A percentile compares a stretch with the other conserved stretches of the same genome.
These are phyloP conservation scores for Austrofundulus limnaeus DNA, from an alignment of 2,113 vertebrate genomes.

Conservation along the genomic window DNA sequence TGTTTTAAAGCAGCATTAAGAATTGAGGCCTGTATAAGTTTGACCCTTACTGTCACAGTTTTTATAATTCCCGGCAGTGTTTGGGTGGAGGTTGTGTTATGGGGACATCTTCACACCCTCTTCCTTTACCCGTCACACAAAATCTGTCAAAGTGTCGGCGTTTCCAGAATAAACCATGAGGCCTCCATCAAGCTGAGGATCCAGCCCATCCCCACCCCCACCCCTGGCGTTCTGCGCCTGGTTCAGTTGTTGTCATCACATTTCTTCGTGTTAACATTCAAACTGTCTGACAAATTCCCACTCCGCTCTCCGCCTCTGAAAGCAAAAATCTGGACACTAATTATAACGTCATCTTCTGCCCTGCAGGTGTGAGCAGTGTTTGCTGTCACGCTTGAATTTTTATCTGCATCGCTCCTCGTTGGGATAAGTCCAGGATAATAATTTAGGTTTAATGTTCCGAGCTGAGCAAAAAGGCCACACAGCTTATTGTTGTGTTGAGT, in stretches of 20 bases:
- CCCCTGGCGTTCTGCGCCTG: constrained; percentile 28
- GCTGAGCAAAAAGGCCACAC: constrained; percentile 24
- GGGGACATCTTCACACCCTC: not conserved
- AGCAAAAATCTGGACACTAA: constrained; percentile 28
- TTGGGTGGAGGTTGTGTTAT: not conserved
- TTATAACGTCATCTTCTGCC: constrained; percentile 43
- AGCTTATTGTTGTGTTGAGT: constrained; percentile 1
- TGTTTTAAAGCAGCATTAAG: not conserved
- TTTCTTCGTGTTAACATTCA: constrained; percentile 39
- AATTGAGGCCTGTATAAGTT: constrained; percentile 5
- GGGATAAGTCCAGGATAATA: not conserved
- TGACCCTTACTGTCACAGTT: constrained; percentile 20
- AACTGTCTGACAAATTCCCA: constrained; percentile 45
- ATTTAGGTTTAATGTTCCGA: constrained; percentile 15
- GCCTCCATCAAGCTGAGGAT: constrained; percentile 18
- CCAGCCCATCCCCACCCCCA: constrained; percentile 36
- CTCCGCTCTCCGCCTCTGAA: constrained; percentile 14
- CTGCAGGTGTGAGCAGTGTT: constrained; percentile 10
- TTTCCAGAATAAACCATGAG: constrained; percentile 34
- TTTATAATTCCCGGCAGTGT: not conserved
- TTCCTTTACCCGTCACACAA: constrained; percentile 27
- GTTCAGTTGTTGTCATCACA: constrained; percentile 24
- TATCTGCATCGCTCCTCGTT: constrained; percentile 12
- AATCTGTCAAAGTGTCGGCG: constrained; percentile 29
- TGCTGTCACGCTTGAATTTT: constrained; percentile 16